Base-by-base conservation (phyloP, 2,113 vertebrate species). In the Megaceryle torquata region DNA sequence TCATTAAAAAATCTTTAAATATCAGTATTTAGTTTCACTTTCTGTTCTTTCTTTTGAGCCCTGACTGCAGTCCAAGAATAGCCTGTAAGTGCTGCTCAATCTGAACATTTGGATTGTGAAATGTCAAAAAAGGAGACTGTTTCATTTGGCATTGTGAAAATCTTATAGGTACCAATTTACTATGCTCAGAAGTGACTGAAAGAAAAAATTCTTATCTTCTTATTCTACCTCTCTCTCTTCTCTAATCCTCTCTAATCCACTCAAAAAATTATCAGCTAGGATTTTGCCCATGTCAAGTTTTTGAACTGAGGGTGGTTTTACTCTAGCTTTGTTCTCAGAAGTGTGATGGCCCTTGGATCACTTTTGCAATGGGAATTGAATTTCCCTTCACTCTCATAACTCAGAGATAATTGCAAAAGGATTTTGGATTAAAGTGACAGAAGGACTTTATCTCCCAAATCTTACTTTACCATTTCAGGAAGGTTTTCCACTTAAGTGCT, bases 201-300 rank as follows among this genome's bases (percentile, higher is more conserved):
- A 93, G 69, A 93, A 95, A 94, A 83, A 71, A 1, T 37, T 83
- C 80, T 92, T 94, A 94, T 90, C 91, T 89, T 89, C 86, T 89
- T 93, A 96, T 95, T 96, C 87, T 87, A 51, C 78, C 51, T 70
- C 71, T 95, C 65, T 91, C 91, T 80, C 54, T 91, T 88, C 91
- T 88, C 63, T 96, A 94, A 96, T 95, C 94, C 93, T 74, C 54
- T 68, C 63, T 95, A 96, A 97, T 96, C 94, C 91, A 90, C 93
- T 91, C 63, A 91, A 90, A 95, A 96, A 88, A 93, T 93, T 93
- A 96, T 96, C 94, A 93, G 79, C 56, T 70, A 96, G 82, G 88
- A 88, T 89, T 96, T 91, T 94, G 56, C 75, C 63, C 15, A 1
- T 86, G 87, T 93, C 87, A 91, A 54, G 70, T 77, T 97, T 97